Percentiles rank a stretch among this genome's conserved stretches.
phyloP scores from a whole-genome alignment of 2,888 invertebrate genomes.

The Polietes domitor region DNA sequence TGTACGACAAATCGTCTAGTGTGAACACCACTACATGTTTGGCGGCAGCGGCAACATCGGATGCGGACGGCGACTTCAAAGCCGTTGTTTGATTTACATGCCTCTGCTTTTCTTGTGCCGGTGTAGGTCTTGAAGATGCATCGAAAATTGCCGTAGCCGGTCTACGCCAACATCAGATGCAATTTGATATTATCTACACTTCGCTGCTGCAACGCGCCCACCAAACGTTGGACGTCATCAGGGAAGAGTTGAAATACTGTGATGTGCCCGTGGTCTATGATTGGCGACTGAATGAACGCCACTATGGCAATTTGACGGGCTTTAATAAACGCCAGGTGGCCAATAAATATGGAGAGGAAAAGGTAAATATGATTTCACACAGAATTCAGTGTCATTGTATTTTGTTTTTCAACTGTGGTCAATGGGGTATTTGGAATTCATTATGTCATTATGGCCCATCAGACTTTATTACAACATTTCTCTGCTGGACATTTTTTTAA shows the following conservation, averaged over 20 bases:
- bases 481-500: too few relatives aligned
- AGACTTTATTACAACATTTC: too few relatives aligned
- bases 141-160: slow-evolving; percentile 84
- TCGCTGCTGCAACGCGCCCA: slow-evolving; percentile 90
- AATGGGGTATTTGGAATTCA: too few relatives aligned
- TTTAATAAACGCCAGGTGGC: slow-evolving; percentile 93
- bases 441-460: too few relatives aligned
- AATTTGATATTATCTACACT: slow-evolving; percentile 91
- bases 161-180: slow-evolving; percentile 85
- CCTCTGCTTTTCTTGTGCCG: background rate
- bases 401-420: too few relatives aligned
- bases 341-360: slow-evolving; percentile 91
- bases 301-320: slow-evolving; percentile 93
- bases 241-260: slow-evolving; percentile 86
- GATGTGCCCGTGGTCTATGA: slow-evolving; percentile 86
- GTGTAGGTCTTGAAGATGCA: slow-evolving; percentile 77
- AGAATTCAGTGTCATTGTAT: too few relatives aligned
- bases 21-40: background rate
- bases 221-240: slow-evolving; percentile 86
- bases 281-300: slow-evolving; percentile 93
- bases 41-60: too few relatives aligned
- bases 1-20: background rate
- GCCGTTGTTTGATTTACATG: background rate
- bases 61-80: too few relatives aligned
- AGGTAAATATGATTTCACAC: slow-evolving; percentile 82